Conservation (phyloP, 1,140 invertebrate genomes). For the Augochlora pura region DNA sequence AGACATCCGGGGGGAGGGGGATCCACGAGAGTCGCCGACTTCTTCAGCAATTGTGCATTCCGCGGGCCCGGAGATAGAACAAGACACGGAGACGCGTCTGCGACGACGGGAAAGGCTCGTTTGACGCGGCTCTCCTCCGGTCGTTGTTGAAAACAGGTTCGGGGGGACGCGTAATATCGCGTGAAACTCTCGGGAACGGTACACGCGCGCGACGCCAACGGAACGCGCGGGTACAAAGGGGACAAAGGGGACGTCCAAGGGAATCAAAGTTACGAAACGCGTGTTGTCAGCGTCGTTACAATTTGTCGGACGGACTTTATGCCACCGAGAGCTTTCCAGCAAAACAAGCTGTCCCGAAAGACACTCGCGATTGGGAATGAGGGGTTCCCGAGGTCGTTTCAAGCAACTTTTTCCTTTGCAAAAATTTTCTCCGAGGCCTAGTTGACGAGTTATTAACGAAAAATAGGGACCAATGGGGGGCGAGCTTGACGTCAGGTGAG, state of each 20-base stretch:
- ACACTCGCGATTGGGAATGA: too few species aligned
- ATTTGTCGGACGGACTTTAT: neutral
- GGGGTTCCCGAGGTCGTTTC: too few species aligned
- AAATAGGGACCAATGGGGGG: too few species aligned
- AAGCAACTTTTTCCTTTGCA: too few species aligned
- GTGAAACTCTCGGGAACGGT: conserved; percentile 2
- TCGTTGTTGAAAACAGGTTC: conserved; percentile 32
- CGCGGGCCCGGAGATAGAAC: conserved; percentile 19
- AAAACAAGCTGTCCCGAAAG: too few species aligned
- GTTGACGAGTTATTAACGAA: too few species aligned
- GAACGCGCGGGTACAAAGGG: too few species aligned
- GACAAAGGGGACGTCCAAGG: neutral
- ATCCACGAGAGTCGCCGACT: conserved; percentile 54
- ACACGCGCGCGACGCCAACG: neutral
- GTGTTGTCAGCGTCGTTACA: neutral
- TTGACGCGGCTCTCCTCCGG: neutral
- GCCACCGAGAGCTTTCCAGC: neutral
- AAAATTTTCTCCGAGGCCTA: too few species aligned
- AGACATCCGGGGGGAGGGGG: conserved; percentile 47
- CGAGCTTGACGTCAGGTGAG: too few species aligned
- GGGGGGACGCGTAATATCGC: conserved; percentile 19
- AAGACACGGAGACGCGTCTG: conserved; percentile 19
- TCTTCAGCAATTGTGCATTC: conserved; percentile 49
- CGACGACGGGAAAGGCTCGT: conserved; percentile 7
- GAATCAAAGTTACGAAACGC: conserved; percentile 8